phyloP scores from a whole-genome alignment of 2,113 vertebrate genomes.

The Hippolais icterina region DNA sequence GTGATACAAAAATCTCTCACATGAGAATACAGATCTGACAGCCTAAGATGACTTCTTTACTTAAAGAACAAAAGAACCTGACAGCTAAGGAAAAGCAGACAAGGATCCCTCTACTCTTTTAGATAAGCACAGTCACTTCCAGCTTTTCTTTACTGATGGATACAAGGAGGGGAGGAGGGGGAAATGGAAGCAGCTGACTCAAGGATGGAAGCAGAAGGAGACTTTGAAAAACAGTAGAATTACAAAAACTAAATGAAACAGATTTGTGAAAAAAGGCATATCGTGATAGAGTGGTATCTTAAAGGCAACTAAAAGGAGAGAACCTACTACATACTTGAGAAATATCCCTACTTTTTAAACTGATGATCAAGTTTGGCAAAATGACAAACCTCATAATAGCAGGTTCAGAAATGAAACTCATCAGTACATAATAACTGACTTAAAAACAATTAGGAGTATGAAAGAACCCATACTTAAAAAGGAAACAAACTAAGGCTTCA shows the following conservation, averaged over 20 bases:
- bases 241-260: not conserved
- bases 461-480: not conserved
- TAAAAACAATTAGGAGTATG: not conserved
- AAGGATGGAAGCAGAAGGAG: not conserved
- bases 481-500: not conserved
- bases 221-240: not conserved
- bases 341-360: not conserved
- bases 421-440: not conserved
- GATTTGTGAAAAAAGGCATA: not conserved
- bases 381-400: not conserved
- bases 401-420: not conserved
- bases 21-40: not conserved
- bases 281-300: not conserved
- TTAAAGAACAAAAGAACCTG: not conserved
- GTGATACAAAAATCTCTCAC: rapidly evolving
- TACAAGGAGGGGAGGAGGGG: not conserved
- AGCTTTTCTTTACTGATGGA: conserved; percentile 26
- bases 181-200: not conserved
- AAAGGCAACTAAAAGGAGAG: not conserved
- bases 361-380: not conserved
- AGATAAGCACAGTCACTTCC: conserved; percentile 41
- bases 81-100: not conserved
- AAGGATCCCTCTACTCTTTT: not conserved
- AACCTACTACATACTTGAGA: not conserved
- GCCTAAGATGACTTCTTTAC: not conserved